Percentiles rank a stretch among this genome's conserved stretches.
Conservation (phyloP, 2,113 vertebrate species). For the Polypterus senegalus region DNA sequence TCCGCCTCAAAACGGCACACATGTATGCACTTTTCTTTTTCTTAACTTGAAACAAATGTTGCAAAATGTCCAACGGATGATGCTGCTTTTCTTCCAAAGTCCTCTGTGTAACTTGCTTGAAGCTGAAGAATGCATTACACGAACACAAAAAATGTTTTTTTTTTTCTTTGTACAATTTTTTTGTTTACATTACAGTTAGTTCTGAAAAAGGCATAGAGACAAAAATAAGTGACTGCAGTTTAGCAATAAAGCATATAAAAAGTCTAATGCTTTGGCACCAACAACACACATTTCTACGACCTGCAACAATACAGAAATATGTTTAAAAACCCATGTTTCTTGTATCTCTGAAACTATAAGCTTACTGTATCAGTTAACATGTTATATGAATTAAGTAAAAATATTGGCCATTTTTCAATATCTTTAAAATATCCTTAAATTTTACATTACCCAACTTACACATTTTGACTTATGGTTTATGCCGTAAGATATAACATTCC, state of each 20-base stretch:
- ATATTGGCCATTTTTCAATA: too few species aligned
- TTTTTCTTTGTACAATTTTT: constrained; percentile 18
- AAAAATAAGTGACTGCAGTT: not conserved
- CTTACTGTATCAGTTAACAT: too few species aligned
- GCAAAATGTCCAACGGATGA: constrained; percentile 5
- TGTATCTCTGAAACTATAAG: too few species aligned
- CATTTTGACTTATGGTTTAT: too few species aligned
- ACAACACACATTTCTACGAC: constrained; percentile 11
- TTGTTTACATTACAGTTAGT: constrained; percentile 22
- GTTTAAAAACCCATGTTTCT: too few species aligned
- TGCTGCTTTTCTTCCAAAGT: constrained; percentile 24
- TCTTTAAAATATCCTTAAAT: too few species aligned
- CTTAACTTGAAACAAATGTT: constrained; percentile 1
- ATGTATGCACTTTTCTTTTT: constrained; percentile 41
- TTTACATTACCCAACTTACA: too few species aligned
- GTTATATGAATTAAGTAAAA: too few species aligned
- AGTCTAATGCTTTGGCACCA: constrained; percentile 22
- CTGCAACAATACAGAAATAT: too few species aligned
- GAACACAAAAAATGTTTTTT: constrained; percentile 24
- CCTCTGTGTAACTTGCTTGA: constrained; percentile 10
- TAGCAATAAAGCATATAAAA: constrained; percentile 12
- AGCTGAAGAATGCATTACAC: constrained; percentile 18
- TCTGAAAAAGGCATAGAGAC: constrained; percentile 22
- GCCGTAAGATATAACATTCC: too few species aligned
- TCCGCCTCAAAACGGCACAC: constrained; percentile 45